Evolutionary conservation across 2,888 invertebrate genomes (phyloP).

Genomic region (Congeria kusceri): DNA sequence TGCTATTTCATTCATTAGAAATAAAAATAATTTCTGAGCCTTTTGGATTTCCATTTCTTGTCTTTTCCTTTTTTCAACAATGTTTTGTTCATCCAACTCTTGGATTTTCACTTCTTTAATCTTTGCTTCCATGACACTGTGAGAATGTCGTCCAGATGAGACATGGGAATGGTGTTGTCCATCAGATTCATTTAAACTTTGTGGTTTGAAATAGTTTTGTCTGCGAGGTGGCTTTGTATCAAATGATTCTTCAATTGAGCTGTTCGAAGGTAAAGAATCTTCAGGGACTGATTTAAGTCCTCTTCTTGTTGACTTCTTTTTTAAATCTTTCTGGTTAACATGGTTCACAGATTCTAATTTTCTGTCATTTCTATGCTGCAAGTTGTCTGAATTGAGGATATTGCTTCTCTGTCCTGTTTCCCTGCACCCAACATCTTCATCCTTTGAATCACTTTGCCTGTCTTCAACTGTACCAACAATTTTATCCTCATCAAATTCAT

Average conservation of each 20-base stretch:
- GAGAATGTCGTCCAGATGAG: too few relatives aligned
- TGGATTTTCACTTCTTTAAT: neutral
- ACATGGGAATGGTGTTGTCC: too few relatives aligned
- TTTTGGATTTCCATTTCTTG: constrained; percentile 14
- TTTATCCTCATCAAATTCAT: constrained; percentile 3
- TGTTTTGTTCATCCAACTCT: neutral
- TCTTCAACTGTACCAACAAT: neutral
- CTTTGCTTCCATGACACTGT: neutral
- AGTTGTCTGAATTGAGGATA: too few relatives aligned
- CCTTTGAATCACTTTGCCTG: neutral
- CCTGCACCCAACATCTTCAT: too few relatives aligned
- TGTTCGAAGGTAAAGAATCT: neutral
- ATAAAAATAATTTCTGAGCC: constrained; percentile 13
- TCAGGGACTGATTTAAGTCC: constrained; percentile 2
- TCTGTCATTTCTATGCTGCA: too few relatives aligned
- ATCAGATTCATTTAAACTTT: too few relatives aligned
- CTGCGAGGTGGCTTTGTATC: too few relatives aligned
- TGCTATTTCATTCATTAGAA: neutral
- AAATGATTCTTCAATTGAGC: neutral
- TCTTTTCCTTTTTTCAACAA: constrained; percentile 2
- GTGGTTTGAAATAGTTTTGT: too few relatives aligned
- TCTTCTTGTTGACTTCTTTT: neutral
- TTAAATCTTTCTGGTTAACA: too few relatives aligned
- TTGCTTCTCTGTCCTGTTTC: too few relatives aligned
- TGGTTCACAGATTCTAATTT: too few relatives aligned